Conservation (phyloP, 2,797 vertebrate genomes). For the Artibeus jamaicensis region DNA sequence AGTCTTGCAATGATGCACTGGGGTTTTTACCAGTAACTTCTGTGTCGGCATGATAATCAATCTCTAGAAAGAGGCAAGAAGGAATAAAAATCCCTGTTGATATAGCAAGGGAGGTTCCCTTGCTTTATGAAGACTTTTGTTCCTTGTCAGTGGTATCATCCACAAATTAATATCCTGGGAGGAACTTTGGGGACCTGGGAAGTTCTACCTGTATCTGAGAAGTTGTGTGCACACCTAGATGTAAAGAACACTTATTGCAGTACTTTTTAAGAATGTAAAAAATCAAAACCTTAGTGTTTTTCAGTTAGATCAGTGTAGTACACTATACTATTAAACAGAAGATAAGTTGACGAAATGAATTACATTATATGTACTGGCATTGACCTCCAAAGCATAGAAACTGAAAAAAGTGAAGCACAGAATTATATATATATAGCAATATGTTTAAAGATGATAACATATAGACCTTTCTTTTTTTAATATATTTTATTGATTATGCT, state of each 20-base stretch:
- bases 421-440: not conserved
- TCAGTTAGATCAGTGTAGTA: not conserved
- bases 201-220: not conserved
- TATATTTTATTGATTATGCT: no score
- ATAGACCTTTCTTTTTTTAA: not conserved
- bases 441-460: not conserved
- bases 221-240: not conserved
- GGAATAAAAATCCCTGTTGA: not conserved
- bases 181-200: not conserved
- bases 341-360: not conserved
- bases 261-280: not conserved
- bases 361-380: not conserved
- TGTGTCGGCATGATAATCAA: not conserved
- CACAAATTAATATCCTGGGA: not conserved
- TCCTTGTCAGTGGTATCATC: not conserved
- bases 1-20: not conserved
- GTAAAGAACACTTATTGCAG: not conserved
- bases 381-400: not conserved
- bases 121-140: not conserved
- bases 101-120: not conserved
- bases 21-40: not conserved
- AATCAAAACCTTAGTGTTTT: not conserved
- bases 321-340: not conserved
- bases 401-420: constrained; percentile 1
- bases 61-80: not conserved